phyloP scores from a whole-genome alignment of 2,888 invertebrate species.

The Rhogogaster chlorosoma region DNA sequence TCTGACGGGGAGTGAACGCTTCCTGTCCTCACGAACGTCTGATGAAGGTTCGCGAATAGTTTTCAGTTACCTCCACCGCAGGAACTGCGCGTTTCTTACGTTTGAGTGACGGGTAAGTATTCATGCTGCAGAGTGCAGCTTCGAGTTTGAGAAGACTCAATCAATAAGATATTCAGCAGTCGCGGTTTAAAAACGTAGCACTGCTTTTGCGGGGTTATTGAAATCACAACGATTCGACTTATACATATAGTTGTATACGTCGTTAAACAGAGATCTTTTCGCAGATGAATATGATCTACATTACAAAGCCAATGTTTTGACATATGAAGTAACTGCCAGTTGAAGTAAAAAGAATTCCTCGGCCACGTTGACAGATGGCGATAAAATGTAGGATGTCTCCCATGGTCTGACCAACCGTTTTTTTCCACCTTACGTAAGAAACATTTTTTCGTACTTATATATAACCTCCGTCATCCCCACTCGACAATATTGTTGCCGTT shows the following conservation, averaged over 20 bases:
- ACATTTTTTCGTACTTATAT: background rate
- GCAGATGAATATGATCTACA: background rate
- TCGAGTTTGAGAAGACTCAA: background rate
- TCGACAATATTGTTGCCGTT: constrained; percentile 1
- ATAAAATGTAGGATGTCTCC: constrained; percentile 1
- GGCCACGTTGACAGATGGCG: background rate
- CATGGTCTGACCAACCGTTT: background rate
- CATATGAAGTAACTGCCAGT: background rate
- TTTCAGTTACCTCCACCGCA: constrained; percentile 44
- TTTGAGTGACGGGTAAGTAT: constrained; percentile 11
- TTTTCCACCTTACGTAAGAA: background rate
- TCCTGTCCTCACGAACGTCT: constrained; percentile 16
- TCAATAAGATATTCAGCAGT: background rate
- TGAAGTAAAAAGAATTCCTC: background rate
- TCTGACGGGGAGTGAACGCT: constrained; percentile 35
- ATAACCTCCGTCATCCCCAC: background rate
- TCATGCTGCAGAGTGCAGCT: background rate
- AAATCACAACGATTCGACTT: too few relatives aligned
- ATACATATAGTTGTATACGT: background rate
- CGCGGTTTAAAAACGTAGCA: too few relatives aligned
- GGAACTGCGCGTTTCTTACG: constrained; percentile 31
- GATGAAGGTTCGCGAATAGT: constrained; percentile 35
- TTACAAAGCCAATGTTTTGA: constrained; percentile 9
- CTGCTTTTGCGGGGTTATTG: too few relatives aligned
- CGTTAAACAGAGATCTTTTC: background rate